Evolutionary conservation across 2,113 vertebrate genomes (phyloP).

Genomic region (Chaetura pelagica): DNA sequence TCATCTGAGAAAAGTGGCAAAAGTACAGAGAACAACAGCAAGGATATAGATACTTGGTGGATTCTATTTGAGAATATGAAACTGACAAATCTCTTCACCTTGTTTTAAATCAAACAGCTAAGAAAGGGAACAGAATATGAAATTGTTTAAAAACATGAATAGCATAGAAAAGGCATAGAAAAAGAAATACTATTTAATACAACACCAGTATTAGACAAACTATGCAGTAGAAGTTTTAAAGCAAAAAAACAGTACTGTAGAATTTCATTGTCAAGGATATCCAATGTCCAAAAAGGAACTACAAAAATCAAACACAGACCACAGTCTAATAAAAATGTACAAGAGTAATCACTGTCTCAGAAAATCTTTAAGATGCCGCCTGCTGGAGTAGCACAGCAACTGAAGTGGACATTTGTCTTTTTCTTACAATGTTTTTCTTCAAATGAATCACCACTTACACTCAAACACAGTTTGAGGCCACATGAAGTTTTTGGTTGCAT

Average conservation of each 20-base stretch:
- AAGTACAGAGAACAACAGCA: not conserved
- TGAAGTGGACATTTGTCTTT: not conserved
- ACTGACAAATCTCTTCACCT: not conserved
- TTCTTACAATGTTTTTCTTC: not conserved
- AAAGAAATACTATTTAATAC: not conserved
- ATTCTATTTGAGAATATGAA: not conserved
- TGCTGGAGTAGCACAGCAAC: not conserved
- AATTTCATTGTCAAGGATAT: not conserved
- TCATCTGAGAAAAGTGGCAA: not conserved
- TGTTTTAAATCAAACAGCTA: not conserved
- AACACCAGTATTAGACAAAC: not conserved
- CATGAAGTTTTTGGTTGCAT: not conserved
- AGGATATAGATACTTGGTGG: not conserved
- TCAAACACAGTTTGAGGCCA: not conserved
- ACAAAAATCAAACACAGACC: not conserved
- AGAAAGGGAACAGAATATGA: not conserved
- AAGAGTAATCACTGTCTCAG: not conserved
- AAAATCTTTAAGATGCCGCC: not conserved
- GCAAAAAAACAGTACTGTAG: not conserved
- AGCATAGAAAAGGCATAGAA: not conserved
- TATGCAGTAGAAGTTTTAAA: not conserved
- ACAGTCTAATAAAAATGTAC: not conserved
- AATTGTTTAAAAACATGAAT: not conserved
- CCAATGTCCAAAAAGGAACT: not conserved
- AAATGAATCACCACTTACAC: not conserved